These are phyloP conservation scores for Lapara coniferarum DNA, from an alignment of 2,888 invertebrate genomes.

Conservation along the genomic window DNA sequence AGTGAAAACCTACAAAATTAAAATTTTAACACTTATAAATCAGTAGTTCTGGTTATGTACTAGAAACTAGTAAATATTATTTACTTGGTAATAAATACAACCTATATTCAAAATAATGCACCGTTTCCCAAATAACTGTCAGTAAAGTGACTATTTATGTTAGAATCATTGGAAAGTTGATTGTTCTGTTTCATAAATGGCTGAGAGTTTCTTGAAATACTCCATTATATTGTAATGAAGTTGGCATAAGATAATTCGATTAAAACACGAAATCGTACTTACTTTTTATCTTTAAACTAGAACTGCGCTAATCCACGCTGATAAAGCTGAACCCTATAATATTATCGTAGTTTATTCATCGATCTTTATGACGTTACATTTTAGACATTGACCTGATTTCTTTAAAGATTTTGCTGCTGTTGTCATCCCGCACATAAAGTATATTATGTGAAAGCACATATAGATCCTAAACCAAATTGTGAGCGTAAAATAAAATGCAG, in stretches of 20 bases:
- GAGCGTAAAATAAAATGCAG: conserved; percentile 1
- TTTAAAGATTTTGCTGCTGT: background rate
- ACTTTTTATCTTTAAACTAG: background rate
- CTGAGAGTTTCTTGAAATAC: background rate
- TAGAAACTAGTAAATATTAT: too few relatives aligned
- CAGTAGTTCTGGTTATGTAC: too few relatives aligned
- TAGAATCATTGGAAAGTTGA: too few relatives aligned
- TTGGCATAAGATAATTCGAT: background rate
- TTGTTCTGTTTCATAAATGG: background rate
- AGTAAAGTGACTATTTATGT: too few relatives aligned
- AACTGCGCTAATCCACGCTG: background rate
- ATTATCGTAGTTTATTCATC: background rate
- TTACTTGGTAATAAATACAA: too few relatives aligned
- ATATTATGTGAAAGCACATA: background rate
- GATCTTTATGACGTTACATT: background rate
- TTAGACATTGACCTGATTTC: background rate
- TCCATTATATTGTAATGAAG: background rate
- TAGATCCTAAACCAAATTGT: conserved; percentile 6
- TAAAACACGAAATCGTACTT: background rate
- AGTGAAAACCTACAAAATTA: too few relatives aligned
- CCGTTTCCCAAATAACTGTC: too few relatives aligned
- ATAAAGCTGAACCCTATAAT: background rate
- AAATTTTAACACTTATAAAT: too few relatives aligned
- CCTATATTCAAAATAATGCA: too few relatives aligned
- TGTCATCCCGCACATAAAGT: background rate